phyloP scores from a whole-genome alignment of 2,113 vertebrate species.

The Gambusia affinis region DNA sequence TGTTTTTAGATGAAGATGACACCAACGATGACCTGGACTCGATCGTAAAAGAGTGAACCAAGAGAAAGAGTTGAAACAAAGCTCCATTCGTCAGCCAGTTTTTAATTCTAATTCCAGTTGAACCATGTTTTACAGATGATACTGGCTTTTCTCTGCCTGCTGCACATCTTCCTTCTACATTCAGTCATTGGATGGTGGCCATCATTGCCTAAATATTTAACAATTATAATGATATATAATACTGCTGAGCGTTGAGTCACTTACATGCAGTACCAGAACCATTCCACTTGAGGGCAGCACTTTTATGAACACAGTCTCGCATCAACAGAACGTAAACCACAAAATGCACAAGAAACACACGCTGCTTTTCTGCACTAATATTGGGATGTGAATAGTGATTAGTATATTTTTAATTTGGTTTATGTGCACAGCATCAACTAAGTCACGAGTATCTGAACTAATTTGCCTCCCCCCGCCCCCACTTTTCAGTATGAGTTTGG shows the following conservation, averaged over 20 bases:
- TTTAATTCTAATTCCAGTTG: neutral
- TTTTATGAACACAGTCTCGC: neutral
- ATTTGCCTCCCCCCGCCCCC: neutral
- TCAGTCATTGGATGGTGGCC: neutral
- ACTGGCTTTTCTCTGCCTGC: neutral
- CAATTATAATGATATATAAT: neutral
- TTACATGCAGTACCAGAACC: conserved; percentile 12
- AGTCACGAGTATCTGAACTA: neutral
- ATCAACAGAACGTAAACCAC: neutral
- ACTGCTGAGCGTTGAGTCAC: neutral
- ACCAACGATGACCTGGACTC: conserved; percentile 56
- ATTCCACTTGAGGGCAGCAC: conserved; percentile 44
- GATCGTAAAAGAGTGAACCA: conserved; percentile 40
- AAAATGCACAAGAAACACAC: neutral
- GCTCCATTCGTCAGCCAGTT: neutral
- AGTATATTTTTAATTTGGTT: neutral
- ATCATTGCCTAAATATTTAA: neutral
- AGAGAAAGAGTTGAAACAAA: neutral
- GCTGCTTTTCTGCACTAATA: neutral
- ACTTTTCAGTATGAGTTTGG: neutral
- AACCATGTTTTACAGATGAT: neutral
- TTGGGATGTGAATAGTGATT: neutral
- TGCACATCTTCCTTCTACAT: conserved; percentile 2
- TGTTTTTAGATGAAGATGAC: conserved; percentile 51
- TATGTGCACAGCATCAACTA: neutral